These are phyloP conservation scores for Desoria tigrina DNA, from an alignment of 2,888 invertebrate genomes.

Conservation along the genomic window DNA sequence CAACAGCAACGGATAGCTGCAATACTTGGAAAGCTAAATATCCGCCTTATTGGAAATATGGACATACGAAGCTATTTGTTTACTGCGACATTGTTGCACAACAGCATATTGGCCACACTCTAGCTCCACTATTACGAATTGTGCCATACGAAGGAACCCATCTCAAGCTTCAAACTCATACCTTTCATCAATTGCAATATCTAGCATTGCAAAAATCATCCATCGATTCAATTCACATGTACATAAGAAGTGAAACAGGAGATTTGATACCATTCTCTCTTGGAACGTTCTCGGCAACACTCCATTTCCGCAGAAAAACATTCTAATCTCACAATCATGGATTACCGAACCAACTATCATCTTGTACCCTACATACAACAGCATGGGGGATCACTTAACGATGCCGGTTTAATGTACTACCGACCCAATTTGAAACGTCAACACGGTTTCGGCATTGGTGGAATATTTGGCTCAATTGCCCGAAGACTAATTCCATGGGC, in stretches of 20 bases:
- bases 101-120: neutral
- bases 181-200: neutral
- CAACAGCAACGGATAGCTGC: too few species aligned
- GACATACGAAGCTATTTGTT: neutral
- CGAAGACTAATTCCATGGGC: too few species aligned
- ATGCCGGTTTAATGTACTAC: neutral
- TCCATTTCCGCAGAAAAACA: neutral
- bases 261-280: neutral
- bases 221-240: neutral
- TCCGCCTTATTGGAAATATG: too few species aligned
- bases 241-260: constrained; percentile 6
- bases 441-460: constrained; percentile 2
- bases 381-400: neutral
- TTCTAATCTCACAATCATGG: neutral
- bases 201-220: neutral
- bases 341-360: neutral
- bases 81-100: neutral
- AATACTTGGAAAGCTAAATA: too few species aligned
- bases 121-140: neutral
- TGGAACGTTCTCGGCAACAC: constrained; percentile 6
- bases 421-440: neutral
- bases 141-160: neutral
- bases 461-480: constrained; percentile 5
- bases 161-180: neutral
- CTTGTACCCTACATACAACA: neutral